Conservation (phyloP, 1,140 invertebrate species). For the Polyergus mexicanus region DNA sequence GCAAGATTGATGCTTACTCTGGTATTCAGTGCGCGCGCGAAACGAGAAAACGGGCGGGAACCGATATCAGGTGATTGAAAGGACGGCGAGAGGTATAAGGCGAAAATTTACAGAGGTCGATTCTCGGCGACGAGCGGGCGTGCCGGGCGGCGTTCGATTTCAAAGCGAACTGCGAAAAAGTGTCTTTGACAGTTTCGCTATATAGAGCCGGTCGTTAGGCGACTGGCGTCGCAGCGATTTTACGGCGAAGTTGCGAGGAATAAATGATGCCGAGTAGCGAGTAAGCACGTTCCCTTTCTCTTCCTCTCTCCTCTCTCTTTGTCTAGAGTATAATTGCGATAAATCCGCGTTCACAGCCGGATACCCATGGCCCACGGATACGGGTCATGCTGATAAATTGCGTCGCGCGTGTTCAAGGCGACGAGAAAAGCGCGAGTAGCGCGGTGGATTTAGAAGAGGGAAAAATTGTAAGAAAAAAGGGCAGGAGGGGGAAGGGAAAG, state of each 20-base stretch:
- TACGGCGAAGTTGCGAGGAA: slow-evolving; percentile 50
- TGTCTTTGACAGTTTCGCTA: slow-evolving; percentile 16
- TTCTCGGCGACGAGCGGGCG: neutral
- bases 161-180: slow-evolving; percentile 38
- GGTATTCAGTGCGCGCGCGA: neutral
- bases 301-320: slow-evolving; percentile 6
- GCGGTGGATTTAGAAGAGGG: slow-evolving; percentile 26
- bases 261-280: slow-evolving; percentile 57
- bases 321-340: slow-evolving; percentile 54
- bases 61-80: slow-evolving; percentile 48
- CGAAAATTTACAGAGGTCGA: slow-evolving; percentile 23
- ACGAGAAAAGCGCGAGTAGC: slow-evolving; percentile 52
- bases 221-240: neutral
- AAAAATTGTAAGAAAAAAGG: slow-evolving; percentile 44
- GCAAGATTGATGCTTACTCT: neutral
- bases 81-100: neutral
- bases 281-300: slow-evolving; percentile 23
- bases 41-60: neutral
- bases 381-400: slow-evolving; percentile 61
- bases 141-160: slow-evolving; percentile 29
- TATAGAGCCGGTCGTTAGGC: slow-evolving; percentile 27
- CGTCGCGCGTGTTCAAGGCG: slow-evolving; percentile 52
- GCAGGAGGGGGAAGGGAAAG: neutral
- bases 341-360: slow-evolving; percentile 52
- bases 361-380: slow-evolving; percentile 61